These are phyloP conservation scores for Hypomesus transpacificus DNA, from an alignment of 2,113 vertebrate genomes.

Conservation along the genomic window DNA sequence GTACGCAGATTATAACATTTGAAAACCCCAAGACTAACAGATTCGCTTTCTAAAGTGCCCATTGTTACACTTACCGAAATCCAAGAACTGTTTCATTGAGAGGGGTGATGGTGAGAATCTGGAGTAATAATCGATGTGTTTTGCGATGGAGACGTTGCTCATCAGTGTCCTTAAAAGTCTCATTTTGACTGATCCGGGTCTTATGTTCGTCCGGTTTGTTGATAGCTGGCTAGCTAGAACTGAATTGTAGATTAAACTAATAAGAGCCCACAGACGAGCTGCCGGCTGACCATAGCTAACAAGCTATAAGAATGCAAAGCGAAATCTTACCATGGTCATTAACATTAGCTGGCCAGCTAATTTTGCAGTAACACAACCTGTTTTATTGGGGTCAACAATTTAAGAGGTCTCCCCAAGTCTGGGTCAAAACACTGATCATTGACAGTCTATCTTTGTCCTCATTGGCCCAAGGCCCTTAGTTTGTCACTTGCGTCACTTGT, in stretches of 20 bases:
- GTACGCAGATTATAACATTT: too few species aligned
- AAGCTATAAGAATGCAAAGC: too few species aligned
- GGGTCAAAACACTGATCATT: too few species aligned
- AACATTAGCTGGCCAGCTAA: constrained; percentile 36
- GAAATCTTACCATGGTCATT: background rate
- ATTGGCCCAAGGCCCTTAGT: too few species aligned
- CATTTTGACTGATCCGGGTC: constrained; percentile 47
- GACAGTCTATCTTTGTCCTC: too few species aligned
- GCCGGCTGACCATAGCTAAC: too few species aligned
- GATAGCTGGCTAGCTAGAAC: background rate
- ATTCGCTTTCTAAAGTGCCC: background rate
- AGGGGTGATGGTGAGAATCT: constrained; percentile 78
- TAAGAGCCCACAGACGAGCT: too few species aligned
- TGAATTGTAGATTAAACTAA: too few species aligned
- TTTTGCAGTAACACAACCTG: too few species aligned
- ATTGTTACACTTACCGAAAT: constrained; percentile 69
- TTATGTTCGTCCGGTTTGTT: background rate
- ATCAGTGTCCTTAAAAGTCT: constrained; percentile 69
- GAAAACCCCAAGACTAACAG: background rate
- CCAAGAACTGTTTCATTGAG: constrained; percentile 81
- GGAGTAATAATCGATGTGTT: constrained; percentile 75
- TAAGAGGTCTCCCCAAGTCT: too few species aligned
- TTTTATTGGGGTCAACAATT: too few species aligned
- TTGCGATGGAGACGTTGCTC: constrained; percentile 63
- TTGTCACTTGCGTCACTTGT: too few species aligned